Conservation (phyloP, 2,113 vertebrate genomes). For the Morphnarchus princeps region DNA sequence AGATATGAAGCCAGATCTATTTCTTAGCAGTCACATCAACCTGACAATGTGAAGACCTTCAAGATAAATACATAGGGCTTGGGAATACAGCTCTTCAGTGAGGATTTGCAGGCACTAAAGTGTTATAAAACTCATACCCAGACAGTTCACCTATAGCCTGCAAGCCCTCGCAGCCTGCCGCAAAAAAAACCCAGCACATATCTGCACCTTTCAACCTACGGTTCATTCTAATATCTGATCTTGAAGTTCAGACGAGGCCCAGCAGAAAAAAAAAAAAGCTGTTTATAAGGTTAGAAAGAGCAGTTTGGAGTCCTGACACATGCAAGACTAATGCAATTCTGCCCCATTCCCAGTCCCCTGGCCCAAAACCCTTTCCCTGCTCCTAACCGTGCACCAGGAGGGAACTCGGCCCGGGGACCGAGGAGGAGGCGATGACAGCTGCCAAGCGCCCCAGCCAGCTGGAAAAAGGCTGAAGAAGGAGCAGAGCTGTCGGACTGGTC, state of each 20-base stretch:
- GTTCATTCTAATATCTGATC: neutral
- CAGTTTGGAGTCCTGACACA: neutral
- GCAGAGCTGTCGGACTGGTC: neutral
- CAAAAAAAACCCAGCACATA: neutral
- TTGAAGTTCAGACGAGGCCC: neutral
- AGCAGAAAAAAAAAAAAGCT: neutral
- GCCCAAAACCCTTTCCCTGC: neutral
- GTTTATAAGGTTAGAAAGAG: neutral
- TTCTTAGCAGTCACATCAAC: neutral
- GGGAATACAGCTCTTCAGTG: neutral
- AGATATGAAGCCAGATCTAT: neutral
- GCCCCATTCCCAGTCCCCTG: neutral
- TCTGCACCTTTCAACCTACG: neutral
- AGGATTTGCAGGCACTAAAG: neutral
- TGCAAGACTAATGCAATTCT: neutral
- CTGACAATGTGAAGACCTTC: neutral
- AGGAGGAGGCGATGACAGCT: neutral
- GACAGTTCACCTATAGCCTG: neutral
- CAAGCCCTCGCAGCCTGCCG: neutral
- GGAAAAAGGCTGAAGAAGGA: neutral
- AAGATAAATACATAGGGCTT: neutral
- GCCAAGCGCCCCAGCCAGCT: neutral
- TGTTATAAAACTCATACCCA: neutral
- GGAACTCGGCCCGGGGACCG: rapidly evolving
- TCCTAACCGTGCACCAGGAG: neutral